These are phyloP conservation scores for Notothenia rossii DNA, from an alignment of 2,113 vertebrate species.

Conservation along the genomic window DNA sequence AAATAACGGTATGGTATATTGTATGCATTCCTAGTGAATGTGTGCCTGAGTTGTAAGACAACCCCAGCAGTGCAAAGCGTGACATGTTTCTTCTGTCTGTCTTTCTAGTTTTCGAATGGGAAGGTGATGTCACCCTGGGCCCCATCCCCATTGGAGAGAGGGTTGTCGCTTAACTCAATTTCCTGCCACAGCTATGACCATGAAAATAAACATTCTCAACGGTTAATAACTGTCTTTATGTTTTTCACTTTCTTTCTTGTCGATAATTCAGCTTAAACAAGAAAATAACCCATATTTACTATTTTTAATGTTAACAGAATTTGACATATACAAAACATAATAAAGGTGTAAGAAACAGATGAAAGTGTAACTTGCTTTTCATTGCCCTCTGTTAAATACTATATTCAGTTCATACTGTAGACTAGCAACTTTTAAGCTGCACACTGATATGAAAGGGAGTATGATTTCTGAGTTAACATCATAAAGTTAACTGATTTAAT, in stretches of 20 bases:
- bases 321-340: not conserved
- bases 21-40: no score
- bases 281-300: not conserved
- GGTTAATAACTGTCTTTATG: conserved; percentile 39
- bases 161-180: conserved; percentile 26
- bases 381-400: not conserved
- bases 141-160: conserved; percentile 56
- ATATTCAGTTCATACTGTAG: not conserved
- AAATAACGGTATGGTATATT: no score
- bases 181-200: conserved; percentile 12
- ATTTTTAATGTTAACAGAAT: not conserved
- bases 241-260: conserved; percentile 31
- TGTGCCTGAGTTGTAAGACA: no score
- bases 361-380: conserved; percentile 12
- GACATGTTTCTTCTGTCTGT: conserved; percentile 12
- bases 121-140: conserved; percentile 65
- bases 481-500: not conserved
- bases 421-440: conserved; percentile 1
- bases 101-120: conserved; percentile 67
- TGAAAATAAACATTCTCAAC: conserved; percentile 59
- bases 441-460: not conserved
- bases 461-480: not conserved
- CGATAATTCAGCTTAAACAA: conserved; percentile 19
- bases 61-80: no score
- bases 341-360: not conserved